These are phyloP conservation scores for Tauraco erythrolophus DNA, from an alignment of 2,113 vertebrate species.

Conservation along the genomic window DNA sequence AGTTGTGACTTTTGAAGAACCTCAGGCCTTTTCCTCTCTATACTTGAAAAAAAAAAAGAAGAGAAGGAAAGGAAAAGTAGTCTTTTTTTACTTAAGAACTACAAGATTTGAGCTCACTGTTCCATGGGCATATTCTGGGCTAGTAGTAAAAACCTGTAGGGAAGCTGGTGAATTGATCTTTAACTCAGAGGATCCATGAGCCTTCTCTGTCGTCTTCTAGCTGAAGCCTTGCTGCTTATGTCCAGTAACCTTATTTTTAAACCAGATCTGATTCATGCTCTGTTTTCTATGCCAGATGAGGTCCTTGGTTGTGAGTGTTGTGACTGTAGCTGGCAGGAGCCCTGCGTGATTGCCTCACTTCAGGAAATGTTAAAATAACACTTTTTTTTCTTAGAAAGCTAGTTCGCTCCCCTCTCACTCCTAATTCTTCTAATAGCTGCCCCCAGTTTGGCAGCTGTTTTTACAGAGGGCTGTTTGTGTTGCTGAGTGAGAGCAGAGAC, in stretches of 20 bases:
- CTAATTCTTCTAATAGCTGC: constrained; percentile 36
- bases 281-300: constrained; percentile 32
- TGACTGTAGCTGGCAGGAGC: constrained; percentile 65
- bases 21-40: background rate
- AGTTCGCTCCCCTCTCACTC: constrained; percentile 31
- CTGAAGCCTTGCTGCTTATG: background rate
- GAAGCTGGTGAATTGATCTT: background rate
- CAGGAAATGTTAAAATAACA: constrained; percentile 76
- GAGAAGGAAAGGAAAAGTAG: background rate
- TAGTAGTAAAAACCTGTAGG: background rate
- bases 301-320: constrained; percentile 61
- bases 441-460: constrained; percentile 43
- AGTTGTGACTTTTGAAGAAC: background rate
- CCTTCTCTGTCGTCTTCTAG: background rate
- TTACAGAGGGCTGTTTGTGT: constrained; percentile 41
- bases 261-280: constrained; percentile 53
- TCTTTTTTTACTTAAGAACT: background rate
- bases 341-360: constrained; percentile 67
- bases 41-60: background rate
- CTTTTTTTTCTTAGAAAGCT: constrained; percentile 76
- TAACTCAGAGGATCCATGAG: background rate
- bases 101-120: background rate
- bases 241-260: constrained; percentile 53
- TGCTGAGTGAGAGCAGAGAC: constrained; percentile 38
- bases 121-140: background rate